Evolutionary conservation across 2,888 invertebrate species (phyloP), one percentile per base, ranked within the genome.

Genomic region (Balanococcus diminutus): DNA sequence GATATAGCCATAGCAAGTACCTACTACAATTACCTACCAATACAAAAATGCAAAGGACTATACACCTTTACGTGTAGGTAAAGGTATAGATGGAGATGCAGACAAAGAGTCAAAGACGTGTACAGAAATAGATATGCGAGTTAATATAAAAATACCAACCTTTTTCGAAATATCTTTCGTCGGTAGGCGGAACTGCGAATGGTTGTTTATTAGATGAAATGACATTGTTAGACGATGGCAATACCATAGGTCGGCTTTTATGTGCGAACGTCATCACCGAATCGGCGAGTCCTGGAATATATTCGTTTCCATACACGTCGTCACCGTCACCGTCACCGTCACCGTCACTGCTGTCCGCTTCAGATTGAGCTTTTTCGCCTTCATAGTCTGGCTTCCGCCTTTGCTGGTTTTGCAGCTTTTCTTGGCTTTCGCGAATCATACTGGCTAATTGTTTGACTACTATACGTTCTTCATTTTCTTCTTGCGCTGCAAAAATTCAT

Each of bases 381-480:
- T 72, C 72, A 32, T 72, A 31, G 16, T 72, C 72, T 6, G 0
- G 3, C n/a, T 31, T 72, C 22, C 5, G 2, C 16, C 31, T 72
- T 32, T 61, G 16, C 16, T 56, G 72, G 8, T 25, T 28, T 72
- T 31, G 5, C 0, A 56, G 56, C n/a, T 56, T 82, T 25, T 46
- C 46, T 32, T n/a, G 56, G 19, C 31, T 32, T 4, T 82, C 16
- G 6, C 56, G 46, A 82, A 82, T 82, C 32, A 82, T 82, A 4
- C 39, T 82, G 28, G 82, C 82, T n/a, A 82, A 56, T 31, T 82
- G 28, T 25, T 82, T 82, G 51, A 82, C 82, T 14, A 82, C 56
- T n/a, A 82, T 51, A 11, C 82, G 82, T n/a, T 82, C 82, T 31
- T 82, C 82, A 56, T 82, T 56, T 32, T 82, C 82, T 51, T 82